Base-by-base conservation (phyloP, 1,140 invertebrate genomes). In the Episyrphus balteatus region DNA sequence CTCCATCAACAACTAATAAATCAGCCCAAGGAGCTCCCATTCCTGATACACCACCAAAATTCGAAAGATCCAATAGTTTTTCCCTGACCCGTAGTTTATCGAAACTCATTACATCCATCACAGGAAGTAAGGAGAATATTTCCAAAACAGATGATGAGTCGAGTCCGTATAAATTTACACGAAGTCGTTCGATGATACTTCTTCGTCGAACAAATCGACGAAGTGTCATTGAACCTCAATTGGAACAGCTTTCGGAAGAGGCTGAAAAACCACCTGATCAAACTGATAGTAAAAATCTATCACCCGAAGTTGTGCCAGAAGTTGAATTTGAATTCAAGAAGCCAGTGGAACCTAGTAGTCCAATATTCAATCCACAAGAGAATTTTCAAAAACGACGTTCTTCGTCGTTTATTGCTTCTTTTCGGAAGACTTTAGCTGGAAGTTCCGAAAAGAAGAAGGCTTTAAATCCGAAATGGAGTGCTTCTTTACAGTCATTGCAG, bases 381-480 rank as follows among this genome's bases (percentile, higher is more conserved):
- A 58, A 59, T n/a, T 66, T 66, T 36, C 62, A 68, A 41, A 61
- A 63, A 34, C 46, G 60, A 9, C 52, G 62, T 1, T 66, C 62
- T 11, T 63, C 54, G 19, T 65, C 62, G 3, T 48, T 66, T 7
- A 58, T 66, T 1, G 55, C 55, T 10, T 62, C 59, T 7, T 66
- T 66, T 36, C 58, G 57, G 42, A 58, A 53, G 42, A 61, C 58
- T 9, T 52, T 62, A 10, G 53, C 51, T 8, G 51, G 51, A 0
- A 14, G 60, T 1, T 55, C 54, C 5, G 40, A 64, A 43, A 63
- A 66, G 19, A 66, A 62, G 46, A 61, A 66, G 11, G 57, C 61
- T 44, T 49, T 65, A 46, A 68, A 68, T 39, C 58, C 65, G 36
- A 64, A 62, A 47, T 68, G 66, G 66, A 64, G 65, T 11, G 63